Percentiles rank a stretch among this genome's conserved stretches.
Evolutionary conservation across 2,113 vertebrate genomes (phyloP).

Genomic region (Syngnathus scovelli): DNA sequence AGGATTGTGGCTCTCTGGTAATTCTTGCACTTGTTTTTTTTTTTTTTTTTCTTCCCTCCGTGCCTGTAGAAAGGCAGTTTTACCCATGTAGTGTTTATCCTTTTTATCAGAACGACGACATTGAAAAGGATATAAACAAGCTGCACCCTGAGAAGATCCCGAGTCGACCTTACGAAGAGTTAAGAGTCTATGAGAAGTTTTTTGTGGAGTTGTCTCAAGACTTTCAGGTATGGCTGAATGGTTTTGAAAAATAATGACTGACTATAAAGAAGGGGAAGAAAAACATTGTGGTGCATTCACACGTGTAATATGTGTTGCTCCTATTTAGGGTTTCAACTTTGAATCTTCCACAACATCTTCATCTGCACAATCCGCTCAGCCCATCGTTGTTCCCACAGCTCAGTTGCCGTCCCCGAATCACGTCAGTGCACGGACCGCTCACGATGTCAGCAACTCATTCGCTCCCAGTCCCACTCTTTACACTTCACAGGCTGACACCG

Average conservation of each 20-base stretch:
- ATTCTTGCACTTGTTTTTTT: not conserved
- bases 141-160: slow-evolving; percentile 78
- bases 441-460: slow-evolving; percentile 36
- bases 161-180: slow-evolving; percentile 80
- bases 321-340: slow-evolving; percentile 76
- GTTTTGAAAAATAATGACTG: too few relatives aligned
- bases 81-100: not conserved
- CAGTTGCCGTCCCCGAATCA: slow-evolving; percentile 59
- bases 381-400: slow-evolving; percentile 88
- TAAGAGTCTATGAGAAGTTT: slow-evolving; percentile 88
- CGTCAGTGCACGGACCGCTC: slow-evolving; percentile 35
- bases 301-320: slow-evolving; percentile 15
- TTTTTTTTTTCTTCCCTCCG: not conserved
- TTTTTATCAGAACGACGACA: slow-evolving; percentile 86
- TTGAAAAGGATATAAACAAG: slow-evolving; percentile 95
- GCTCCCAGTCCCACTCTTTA: slow-evolving; percentile 11
- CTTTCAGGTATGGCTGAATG: slow-evolving; percentile 77
- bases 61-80: not conserved
- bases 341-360: slow-evolving; percentile 56
- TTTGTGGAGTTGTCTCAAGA: slow-evolving; percentile 88
- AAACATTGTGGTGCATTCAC: not conserved
- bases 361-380: slow-evolving; percentile 69
- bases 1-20: slow-evolving; percentile 69
- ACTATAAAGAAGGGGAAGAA: not conserved
- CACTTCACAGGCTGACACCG: slow-evolving; percentile 61